Evolutionary conservation across 2,888 invertebrate species (phyloP).

Genomic region (Crepidodera aurea): DNA sequence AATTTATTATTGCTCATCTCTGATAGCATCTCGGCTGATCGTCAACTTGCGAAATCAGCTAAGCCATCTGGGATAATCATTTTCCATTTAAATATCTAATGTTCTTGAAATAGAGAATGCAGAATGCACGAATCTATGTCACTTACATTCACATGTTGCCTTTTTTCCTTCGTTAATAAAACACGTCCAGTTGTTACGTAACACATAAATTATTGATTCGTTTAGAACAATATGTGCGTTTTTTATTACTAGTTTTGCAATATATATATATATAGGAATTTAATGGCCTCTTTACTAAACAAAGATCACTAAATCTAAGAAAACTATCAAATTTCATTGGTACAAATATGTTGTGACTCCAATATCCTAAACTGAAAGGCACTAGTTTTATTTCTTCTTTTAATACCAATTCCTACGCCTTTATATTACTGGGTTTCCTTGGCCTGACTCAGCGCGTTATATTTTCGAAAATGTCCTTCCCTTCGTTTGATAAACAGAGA

Average conservation of each 20-base stretch:
- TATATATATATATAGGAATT: background rate
- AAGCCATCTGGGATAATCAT: background rate
- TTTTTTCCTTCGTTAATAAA: background rate
- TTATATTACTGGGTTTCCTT: too few relatives aligned
- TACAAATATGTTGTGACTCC: too few relatives aligned
- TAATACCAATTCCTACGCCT: too few relatives aligned
- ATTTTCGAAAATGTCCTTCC: too few relatives aligned
- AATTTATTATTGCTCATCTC: background rate
- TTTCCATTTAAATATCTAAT: background rate
- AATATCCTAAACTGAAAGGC: too few relatives aligned
- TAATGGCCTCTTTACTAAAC: too few relatives aligned
- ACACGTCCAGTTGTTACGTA: background rate
- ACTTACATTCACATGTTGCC: background rate
- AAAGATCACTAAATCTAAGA: too few relatives aligned
- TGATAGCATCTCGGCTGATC: background rate
- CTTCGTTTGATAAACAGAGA: too few relatives aligned
- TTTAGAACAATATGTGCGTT: background rate
- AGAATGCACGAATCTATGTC: background rate
- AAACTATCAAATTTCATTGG: too few relatives aligned
- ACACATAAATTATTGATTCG: background rate
- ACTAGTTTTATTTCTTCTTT: too few relatives aligned
- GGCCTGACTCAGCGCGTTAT: too few relatives aligned
- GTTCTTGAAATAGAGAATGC: background rate
- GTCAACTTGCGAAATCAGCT: constrained; percentile 1
- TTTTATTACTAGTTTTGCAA: background rate